Evolutionary conservation across 2,797 vertebrate species (phyloP).

Genomic region (Neosilurus hyrtlii): DNA sequence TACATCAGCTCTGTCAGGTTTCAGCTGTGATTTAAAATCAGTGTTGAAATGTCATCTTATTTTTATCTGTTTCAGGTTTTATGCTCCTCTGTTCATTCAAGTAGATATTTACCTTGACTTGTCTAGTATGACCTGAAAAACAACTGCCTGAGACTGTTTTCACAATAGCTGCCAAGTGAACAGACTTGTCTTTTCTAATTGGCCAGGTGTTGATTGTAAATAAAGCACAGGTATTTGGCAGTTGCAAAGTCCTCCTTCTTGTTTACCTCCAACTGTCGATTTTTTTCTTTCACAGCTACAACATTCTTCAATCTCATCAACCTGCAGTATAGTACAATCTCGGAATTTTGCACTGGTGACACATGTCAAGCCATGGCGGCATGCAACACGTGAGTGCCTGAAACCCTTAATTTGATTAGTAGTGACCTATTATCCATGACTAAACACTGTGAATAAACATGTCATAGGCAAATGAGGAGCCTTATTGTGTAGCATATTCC

Average conservation of each 20-base stretch:
- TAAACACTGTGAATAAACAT: background rate
- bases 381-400: slow-evolving; percentile 90
- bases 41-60: background rate
- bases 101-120: background rate
- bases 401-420: background rate
- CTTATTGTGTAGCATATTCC: background rate
- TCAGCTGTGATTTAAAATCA: background rate
- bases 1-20: background rate
- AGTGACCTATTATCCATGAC: background rate
- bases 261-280: background rate
- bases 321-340: slow-evolving; percentile 99
- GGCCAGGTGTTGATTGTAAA: background rate
- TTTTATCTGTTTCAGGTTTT: background rate
- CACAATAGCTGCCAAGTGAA: background rate
- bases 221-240: background rate
- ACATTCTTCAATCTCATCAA: slow-evolving; percentile 99
- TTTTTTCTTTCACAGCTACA: slow-evolving; percentile 77
- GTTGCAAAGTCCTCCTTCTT: background rate
- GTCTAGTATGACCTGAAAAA: background rate
- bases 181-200: background rate
- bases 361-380: slow-evolving; percentile 97
- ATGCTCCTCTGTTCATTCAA: background rate
- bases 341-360: slow-evolving; percentile 98
- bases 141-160: background rate
- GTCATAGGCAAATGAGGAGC: background rate